These are phyloP conservation scores for Neotoxoptera formosana DNA, from an alignment of 1,140 invertebrate genomes.

Conservation along the genomic window DNA sequence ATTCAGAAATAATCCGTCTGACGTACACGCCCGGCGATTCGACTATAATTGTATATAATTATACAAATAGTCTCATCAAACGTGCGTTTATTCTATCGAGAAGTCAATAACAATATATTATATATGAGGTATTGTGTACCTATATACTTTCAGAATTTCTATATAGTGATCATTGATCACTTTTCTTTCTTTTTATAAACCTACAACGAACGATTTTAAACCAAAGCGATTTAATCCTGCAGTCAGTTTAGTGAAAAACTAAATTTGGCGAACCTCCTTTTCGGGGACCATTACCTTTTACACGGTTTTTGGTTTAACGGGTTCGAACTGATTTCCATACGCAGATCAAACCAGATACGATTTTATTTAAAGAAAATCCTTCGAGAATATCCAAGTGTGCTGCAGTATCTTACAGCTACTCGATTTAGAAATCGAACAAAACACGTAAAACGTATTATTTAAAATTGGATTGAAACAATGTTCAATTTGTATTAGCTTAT, in stretches of 20 bases:
- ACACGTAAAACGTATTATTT: neutral
- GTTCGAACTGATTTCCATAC: neutral
- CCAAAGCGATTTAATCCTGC: neutral
- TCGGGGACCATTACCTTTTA: neutral
- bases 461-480: neutral
- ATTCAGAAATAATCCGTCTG: neutral
- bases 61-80: neutral
- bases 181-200: neutral
- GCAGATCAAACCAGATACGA: constrained; percentile 4
- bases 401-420: neutral
- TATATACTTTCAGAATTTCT: neutral
- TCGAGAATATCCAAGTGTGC: neutral
- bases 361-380: neutral
- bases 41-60: neutral
- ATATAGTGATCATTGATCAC: neutral
- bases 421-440: neutral
- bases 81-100: neutral
- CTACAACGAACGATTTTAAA: neutral
- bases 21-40: neutral
- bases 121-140: no score
- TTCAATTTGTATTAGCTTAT: neutral
- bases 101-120: neutral
- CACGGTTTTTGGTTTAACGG: neutral
- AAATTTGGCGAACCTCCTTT: neutral
- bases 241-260: neutral